phyloP scores from a whole-genome alignment of 2,888 invertebrate species.

The Alcis repandata region DNA sequence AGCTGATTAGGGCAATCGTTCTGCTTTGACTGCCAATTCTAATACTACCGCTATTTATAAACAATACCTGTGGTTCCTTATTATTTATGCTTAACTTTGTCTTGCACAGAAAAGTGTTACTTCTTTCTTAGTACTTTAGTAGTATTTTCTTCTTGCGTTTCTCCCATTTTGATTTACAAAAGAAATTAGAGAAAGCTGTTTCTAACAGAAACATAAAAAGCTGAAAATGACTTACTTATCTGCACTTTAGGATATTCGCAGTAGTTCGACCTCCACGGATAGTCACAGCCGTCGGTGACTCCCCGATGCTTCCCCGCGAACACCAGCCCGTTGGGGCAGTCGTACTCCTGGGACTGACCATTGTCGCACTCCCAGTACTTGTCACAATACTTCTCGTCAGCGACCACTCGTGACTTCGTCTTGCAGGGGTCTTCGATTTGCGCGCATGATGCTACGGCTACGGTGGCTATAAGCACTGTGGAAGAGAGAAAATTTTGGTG shows the following conservation, averaged over 20 bases:
- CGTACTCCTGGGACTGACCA: constrained; percentile 93
- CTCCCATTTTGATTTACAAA: too few relatives aligned
- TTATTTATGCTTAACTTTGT: too few relatives aligned
- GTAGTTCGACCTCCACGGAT: constrained; percentile 95
- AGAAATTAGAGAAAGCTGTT: not conserved
- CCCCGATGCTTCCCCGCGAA: constrained; percentile 96
- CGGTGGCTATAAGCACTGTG: constrained; percentile 66
- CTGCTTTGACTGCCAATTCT: too few relatives aligned
- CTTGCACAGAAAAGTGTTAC: too few relatives aligned
- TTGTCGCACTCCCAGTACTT: constrained; percentile 95
- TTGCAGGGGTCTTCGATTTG: constrained; percentile 93
- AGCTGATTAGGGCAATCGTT: too few relatives aligned
- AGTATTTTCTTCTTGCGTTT: too few relatives aligned
- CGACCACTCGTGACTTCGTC: constrained; percentile 90
- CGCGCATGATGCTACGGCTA: constrained; percentile 63
- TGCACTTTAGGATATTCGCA: constrained; percentile 89
- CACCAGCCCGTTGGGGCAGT: constrained; percentile 96
- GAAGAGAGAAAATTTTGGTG: constrained; percentile 38
- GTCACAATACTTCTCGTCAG: constrained; percentile 92
- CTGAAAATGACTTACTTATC: constrained; percentile 88
- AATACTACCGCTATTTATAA: too few relatives aligned
- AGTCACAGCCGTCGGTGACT: constrained; percentile 96
- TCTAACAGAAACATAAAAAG: not conserved
- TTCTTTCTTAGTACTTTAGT: too few relatives aligned
- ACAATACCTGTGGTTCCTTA: too few relatives aligned